These are phyloP conservation scores for Syngnathus typhle DNA, from an alignment of 2,113 vertebrate genomes.

Conservation along the genomic window DNA sequence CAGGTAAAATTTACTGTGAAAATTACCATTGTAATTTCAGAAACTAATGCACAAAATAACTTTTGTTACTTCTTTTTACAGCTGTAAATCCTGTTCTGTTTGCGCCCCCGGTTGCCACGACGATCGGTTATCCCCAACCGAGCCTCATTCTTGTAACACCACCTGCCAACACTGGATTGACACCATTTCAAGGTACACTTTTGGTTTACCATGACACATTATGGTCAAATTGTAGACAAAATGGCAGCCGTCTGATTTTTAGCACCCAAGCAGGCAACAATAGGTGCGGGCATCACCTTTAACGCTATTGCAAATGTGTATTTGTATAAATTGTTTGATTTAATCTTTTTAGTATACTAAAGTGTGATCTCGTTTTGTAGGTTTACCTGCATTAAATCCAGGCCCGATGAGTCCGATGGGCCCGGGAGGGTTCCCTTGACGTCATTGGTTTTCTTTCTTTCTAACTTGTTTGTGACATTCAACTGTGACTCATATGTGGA, in stretches of 20 bases:
- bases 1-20: not conserved
- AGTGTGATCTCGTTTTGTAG: not conserved
- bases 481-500: not conserved
- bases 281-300: not conserved
- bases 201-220: not conserved
- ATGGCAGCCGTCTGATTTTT: no score
- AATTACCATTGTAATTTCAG: not conserved
- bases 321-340: no score
- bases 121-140: not conserved
- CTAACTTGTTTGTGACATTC: not conserved
- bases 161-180: not conserved
- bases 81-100: not conserved
- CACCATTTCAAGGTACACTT: not conserved
- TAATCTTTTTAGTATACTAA: not conserved
- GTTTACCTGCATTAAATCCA: not conserved
- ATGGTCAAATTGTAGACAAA: not conserved
- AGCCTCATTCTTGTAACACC: not conserved
- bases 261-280: no score
- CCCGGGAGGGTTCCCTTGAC: not conserved
- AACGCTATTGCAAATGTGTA: not conserved
- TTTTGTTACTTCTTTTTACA: not conserved
- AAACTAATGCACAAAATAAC: not conserved
- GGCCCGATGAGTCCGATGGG: not conserved
- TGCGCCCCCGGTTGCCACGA: not conserved
- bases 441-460: not conserved